A percentile compares a stretch with the other conserved stretches of the same genome.
These are phyloP conservation scores for Drosophila arawakana DNA, from an alignment of 1,140 invertebrate species.

Conservation along the genomic window DNA sequence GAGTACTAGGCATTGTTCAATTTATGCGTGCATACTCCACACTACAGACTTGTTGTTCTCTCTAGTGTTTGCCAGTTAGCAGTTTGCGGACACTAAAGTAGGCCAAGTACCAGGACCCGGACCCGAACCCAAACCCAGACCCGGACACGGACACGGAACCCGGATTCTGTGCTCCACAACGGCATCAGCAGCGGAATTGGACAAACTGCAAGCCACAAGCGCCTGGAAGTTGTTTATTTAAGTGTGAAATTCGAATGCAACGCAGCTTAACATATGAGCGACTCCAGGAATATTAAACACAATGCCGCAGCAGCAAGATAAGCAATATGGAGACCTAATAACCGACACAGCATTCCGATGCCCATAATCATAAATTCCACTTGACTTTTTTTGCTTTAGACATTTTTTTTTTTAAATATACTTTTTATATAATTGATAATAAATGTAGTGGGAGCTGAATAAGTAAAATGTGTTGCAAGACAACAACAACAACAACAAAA, in stretches of 20 bases:
- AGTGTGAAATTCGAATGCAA: constrained; percentile 78
- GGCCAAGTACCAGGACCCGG: constrained; percentile 66
- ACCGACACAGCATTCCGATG: constrained; percentile 12
- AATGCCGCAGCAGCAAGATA: constrained; percentile 44
- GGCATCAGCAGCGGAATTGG: background rate
- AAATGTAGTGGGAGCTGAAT: constrained; percentile 26
- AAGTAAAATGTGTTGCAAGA: no score
- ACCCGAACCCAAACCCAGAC: background rate
- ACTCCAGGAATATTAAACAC: constrained; percentile 17
- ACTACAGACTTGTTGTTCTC: constrained; percentile 49
- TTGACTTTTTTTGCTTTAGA: background rate
- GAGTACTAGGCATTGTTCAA: constrained; percentile 70
- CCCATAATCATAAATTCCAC: constrained; percentile 60
- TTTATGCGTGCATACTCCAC: constrained; percentile 69
- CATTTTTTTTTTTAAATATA: no score
- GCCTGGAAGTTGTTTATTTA: constrained; percentile 78
- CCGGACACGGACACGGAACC: constrained; percentile 6
- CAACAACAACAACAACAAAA: constrained; percentile 11
- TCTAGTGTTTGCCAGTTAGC: constrained; percentile 69
- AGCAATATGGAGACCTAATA: constrained; percentile 61
- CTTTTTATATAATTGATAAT: constrained; percentile 64
- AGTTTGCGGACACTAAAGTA: constrained; percentile 74
- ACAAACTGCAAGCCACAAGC: constrained; percentile 57
- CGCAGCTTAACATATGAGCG: constrained; percentile 59
- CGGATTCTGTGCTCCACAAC: background rate